A percentile compares a stretch with the other conserved stretches of the same genome.
Conservation (phyloP, 2,888 invertebrate genomes). For the Philonicus albiceps region DNA sequence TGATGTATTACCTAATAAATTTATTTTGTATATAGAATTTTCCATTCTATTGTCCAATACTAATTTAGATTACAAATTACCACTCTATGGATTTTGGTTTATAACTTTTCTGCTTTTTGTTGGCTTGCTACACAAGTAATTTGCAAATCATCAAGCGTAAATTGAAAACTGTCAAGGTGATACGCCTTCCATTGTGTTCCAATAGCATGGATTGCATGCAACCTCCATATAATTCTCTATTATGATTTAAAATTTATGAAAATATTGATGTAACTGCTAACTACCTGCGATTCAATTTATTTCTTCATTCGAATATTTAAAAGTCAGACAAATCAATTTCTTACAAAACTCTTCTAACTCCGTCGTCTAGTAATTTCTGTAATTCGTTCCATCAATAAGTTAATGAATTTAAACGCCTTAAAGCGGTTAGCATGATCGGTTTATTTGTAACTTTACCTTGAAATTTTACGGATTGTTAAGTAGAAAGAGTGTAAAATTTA, state of each 20-base stretch:
- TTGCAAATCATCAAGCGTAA: conserved; percentile 26
- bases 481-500: neutral
- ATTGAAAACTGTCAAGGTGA: conserved; percentile 26
- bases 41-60: neutral
- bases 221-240: neutral
- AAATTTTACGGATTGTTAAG: neutral
- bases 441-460: neutral
- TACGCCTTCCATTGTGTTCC: conserved; percentile 9
- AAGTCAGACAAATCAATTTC: neutral
- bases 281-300: neutral
- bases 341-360: neutral
- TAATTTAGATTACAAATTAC: neutral
- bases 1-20: neutral
- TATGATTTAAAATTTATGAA: neutral
- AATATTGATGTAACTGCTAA: neutral
- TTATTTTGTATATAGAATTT: neutral
- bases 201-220: neutral
- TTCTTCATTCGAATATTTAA: neutral
- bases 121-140: neutral
- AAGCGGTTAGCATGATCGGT: neutral
- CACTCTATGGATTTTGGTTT: neutral
- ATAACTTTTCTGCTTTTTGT: neutral
- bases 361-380: neutral
- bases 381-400: neutral
- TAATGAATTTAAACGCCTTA: neutral